Evolutionary conservation across 1,140 invertebrate genomes (phyloP), one percentile per base, ranked within the genome.

Genomic region (Philopotamus ludificatus): DNA sequence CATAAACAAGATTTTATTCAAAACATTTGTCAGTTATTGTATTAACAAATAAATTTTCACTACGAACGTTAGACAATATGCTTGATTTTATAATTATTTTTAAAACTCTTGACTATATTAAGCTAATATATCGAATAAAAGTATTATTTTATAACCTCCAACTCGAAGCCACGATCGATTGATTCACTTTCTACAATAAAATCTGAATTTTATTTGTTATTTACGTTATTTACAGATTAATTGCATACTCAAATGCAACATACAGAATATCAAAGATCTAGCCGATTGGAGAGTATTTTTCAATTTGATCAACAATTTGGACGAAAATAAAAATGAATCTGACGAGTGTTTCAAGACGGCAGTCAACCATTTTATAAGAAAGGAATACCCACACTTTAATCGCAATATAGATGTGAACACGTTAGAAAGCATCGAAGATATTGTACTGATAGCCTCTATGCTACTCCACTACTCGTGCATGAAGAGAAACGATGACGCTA

Each of bases 401-500:
- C n/a, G 39, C 16, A 20, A 47, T 12, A 50, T 50, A 9, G 9
- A 47, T 1, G 12, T 47, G 0, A 15, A 45, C 12, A 20, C 45
- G 1, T 23, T 42, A 2, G 18, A 44, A 3, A 18, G n/a, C 2
- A 45, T 47, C 20, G 67, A 68, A 3, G 63, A 66, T 15, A 20
- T 45, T 7, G 39, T 66, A 0, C 26, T 66, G 12, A 49, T 69
- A 1, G 47, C 63, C 3, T 63, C 60, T 1, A 25, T 69, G 10
- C 42, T 66, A 2, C 51, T 69, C 1, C 63, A 69, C 23, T 69
- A 59, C 25, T 66, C 63, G 16, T 69, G 67, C 26, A 44, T 66
- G 9, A 65, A 66, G 28, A 63, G 28, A 26, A 65, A 63, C 16
- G 63, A 66, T 49, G 51, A 26, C 4, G 20, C 34, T n/a, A 53